Evolutionary conservation across 2,113 vertebrate species (phyloP).

Genomic region (Panthera uncia): DNA sequence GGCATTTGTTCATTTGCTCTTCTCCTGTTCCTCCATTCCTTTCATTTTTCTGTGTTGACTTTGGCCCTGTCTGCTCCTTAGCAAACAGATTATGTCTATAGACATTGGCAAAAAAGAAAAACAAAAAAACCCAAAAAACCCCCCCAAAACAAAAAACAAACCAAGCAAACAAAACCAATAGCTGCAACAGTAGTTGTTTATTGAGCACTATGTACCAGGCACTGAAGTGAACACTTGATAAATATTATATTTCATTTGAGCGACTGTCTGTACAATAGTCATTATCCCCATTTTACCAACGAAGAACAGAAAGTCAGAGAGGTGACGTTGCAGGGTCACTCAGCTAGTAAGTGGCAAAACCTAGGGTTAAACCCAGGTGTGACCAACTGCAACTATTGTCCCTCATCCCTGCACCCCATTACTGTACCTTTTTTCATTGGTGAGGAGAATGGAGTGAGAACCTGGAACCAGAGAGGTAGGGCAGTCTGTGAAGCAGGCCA

Average conservation of each 20-base stretch:
- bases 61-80: background rate
- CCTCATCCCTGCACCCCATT: background rate
- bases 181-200: background rate
- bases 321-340: background rate
- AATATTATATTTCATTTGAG: background rate
- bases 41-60: background rate
- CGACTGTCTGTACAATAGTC: background rate
- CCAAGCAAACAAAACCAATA: background rate
- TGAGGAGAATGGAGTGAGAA: background rate
- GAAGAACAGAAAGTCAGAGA: background rate
- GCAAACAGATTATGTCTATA: background rate
- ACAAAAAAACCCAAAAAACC: no score
- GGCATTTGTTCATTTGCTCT: background rate
- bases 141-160: no score
- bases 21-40: constrained; percentile 26
- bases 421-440: background rate
- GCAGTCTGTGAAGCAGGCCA: background rate
- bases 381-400: background rate
- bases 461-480: background rate
- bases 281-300: background rate
- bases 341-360: background rate
- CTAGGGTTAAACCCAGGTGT: background rate
- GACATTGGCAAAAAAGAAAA: background rate
- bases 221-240: background rate
- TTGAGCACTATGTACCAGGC: background rate